Conservation (phyloP, 2,888 invertebrate species). For the Agrenia bidenticulata region DNA sequence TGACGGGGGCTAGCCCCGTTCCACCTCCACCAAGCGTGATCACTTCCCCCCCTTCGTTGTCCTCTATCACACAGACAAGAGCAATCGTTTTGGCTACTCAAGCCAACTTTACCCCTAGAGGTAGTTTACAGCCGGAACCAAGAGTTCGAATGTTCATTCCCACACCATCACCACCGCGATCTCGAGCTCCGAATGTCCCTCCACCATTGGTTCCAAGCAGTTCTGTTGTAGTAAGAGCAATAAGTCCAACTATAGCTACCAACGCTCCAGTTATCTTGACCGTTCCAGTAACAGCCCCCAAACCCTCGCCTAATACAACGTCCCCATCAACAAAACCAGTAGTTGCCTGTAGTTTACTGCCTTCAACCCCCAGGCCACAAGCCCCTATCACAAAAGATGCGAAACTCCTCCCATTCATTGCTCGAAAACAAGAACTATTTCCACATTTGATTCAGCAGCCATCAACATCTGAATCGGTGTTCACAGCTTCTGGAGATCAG, state of each 20-base stretch:
- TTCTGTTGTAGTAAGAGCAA: neutral
- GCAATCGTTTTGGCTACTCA: constrained; percentile 1
- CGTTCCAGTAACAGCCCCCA: too few species aligned
- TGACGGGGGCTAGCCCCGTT: too few species aligned
- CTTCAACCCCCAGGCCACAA: neutral
- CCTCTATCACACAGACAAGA: neutral
- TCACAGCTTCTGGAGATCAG: neutral
- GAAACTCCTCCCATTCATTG: neutral
- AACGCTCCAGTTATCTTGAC: too few species aligned
- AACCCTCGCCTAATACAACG: too few species aligned
- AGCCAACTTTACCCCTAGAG: neutral
- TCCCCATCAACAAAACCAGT: too few species aligned
- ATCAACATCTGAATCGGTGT: constrained; percentile 5
- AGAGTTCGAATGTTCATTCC: neutral
- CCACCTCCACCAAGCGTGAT: too few species aligned
- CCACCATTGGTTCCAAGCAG: constrained; percentile 14
- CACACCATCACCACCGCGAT: neutral
- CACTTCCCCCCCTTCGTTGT: neutral
- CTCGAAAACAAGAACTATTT: constrained; percentile 32
- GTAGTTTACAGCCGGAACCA: neutral
- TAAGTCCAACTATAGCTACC: neutral
- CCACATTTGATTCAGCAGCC: constrained; percentile 32
- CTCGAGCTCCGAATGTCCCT: neutral
- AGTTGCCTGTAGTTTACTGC: neutral
- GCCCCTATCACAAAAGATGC: neutral